Base-by-base conservation (phyloP, 2,888 invertebrate species). In the Autographa gamma region DNA sequence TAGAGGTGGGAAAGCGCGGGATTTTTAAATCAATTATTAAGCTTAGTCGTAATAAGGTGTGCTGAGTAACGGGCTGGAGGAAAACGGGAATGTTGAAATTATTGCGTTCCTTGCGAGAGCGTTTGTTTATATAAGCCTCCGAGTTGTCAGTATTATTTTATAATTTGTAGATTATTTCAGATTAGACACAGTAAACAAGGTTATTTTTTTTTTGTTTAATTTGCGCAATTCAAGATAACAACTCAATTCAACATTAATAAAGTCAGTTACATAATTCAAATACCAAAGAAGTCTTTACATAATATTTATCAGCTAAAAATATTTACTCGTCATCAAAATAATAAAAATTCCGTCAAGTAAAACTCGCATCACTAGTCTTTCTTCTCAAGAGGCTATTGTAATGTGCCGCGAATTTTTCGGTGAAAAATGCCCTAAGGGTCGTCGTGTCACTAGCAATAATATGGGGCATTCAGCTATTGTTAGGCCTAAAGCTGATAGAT, bases 361-460 rank as follows among this genome's bases (percentile, higher is more conserved):
- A 48, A 2, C 9, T 11, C 5, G 25, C 71, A 52, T 56, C 81
- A 77, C 79, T 79, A 79, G 31, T 13, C 31, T 19, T 43, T 61
- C 66, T 73, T 72, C 71, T 67, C 58, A 61, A 74, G 72, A 74
- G 73, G 81, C 73, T 85, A 80, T 81, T 79, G 74, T 85, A 85
- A 85, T 85, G 83, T 74, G 60, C 32, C 63, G 69, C 77, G 74
- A 76, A 80, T 78, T 79, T 77, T 83, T 73, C 75, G 69, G 71
- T 77, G 71, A 81, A 82, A 76, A 74, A 82, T 77, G 56, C 69
- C 66, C 80, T 66, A 60, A 69, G 74, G 73, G 74, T 71, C 80
- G 71, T 70, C 66, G 64, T 68, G 80, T 79, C 83, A 74, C 76
- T 66, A 63, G 61, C 76, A 76, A 75, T 82, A 79, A 77, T 73